These are phyloP conservation scores for Chloroceryle aenea DNA, from an alignment of 2,113 vertebrate genomes.

Conservation along the genomic window DNA sequence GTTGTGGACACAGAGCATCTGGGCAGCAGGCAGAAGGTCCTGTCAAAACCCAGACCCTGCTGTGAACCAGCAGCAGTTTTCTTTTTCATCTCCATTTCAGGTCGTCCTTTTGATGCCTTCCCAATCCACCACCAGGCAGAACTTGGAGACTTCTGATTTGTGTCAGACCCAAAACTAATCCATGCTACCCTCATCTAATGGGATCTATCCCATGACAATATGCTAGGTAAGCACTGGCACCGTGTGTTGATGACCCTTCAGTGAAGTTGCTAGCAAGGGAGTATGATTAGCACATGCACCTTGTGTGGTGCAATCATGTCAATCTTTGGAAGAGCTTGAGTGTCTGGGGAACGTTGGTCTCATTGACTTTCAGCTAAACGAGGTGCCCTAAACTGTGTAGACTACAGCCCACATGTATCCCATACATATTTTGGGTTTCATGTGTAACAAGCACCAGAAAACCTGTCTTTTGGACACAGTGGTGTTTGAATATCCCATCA, in stretches of 20 bases:
- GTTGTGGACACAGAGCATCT: fast-evolving
- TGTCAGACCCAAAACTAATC: not conserved
- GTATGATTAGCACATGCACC: fast-evolving
- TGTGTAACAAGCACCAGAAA: not conserved
- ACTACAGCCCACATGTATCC: not conserved
- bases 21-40: not conserved
- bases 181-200: fast-evolving
- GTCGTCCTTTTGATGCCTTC: not conserved
- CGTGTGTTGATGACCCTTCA: not conserved
- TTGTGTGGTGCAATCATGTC: not conserved
- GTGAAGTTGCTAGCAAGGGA: not conserved
- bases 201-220: not conserved
- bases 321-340: not conserved
- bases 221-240: not conserved
- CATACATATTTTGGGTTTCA: not conserved
- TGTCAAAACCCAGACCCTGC: not conserved
- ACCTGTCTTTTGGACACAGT: not conserved
- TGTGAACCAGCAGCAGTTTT: not conserved
- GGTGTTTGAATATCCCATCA: not conserved
- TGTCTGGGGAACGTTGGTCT: not conserved
- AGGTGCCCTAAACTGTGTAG: not conserved
- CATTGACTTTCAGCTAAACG: not conserved
- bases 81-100: not conserved
- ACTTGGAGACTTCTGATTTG: not conserved
- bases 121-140: not conserved